These are phyloP conservation scores for Riparia riparia DNA, from an alignment of 2,113 vertebrate species.

Conservation along the genomic window DNA sequence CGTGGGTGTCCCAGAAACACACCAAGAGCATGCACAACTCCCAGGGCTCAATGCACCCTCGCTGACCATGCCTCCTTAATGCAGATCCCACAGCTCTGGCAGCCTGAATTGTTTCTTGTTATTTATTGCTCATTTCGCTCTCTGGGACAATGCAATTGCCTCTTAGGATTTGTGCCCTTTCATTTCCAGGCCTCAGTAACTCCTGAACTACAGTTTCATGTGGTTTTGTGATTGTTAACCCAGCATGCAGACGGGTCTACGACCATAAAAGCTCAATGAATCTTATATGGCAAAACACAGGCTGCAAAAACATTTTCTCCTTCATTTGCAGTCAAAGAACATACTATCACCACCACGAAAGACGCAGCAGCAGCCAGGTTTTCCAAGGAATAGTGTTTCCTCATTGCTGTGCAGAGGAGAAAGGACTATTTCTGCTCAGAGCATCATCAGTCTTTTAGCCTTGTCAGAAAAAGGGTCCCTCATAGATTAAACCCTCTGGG, in stretches of 20 bases:
- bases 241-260: constrained; percentile 68
- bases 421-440: constrained; percentile 39
- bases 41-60: neutral
- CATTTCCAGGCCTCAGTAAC: constrained; percentile 76
- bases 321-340: constrained; percentile 78
- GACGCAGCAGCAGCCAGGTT: constrained; percentile 58
- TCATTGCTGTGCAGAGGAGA: constrained; percentile 43
- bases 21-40: neutral
- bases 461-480: neutral
- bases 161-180: constrained; percentile 76
- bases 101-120: constrained; percentile 61
- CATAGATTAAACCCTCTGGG: neutral
- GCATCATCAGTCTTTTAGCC: neutral
- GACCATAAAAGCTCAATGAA: constrained; percentile 77
- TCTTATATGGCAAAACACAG: constrained; percentile 64
- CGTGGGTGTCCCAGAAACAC: neutral
- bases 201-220: constrained; percentile 75
- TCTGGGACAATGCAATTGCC: constrained; percentile 46
- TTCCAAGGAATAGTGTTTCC: constrained; percentile 53
- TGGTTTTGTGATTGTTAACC: constrained; percentile 80
- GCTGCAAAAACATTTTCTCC: constrained; percentile 71
- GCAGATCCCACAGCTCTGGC: constrained; percentile 47
- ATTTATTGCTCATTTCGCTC: constrained; percentile 71
- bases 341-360: constrained; percentile 15
- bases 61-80: neutral